Base-by-base conservation (phyloP, 2,888 invertebrate species). In the Polyploca ridens region DNA sequence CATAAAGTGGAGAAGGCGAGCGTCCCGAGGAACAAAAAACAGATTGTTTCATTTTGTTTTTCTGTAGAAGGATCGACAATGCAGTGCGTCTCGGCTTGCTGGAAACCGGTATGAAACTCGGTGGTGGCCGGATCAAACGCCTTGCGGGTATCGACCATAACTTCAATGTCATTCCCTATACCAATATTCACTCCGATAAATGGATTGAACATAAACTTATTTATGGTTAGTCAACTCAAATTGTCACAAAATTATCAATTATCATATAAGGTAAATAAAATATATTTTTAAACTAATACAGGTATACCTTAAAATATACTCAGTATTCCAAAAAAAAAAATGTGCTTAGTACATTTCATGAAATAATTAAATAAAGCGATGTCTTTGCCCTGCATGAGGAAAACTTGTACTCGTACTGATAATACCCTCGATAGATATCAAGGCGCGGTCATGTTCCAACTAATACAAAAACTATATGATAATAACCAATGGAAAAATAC, bases 41-140 rank as follows among this genome's bases (percentile, higher is more conserved):
- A 83, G 79, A 85, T 84, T 85, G 88, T 91, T 91, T 90, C 86
- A 84, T 91, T 84, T 92, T 89, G 87, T 91, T 91, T 91, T 87
- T 88, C 82, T 89, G 86, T 88, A 84, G 86, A 85, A 87, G 90
- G 87, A 90, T 88, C 90, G 88, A 87, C 91, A 89, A 88, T 90
- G 91, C 90, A 81, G 75, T 74, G 78, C 83, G 86, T 83, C 86
- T 86, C 84, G 88, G 80, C 54, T 54, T 54, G 81, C 84, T 87
- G 83, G 82, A 87, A 92, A 92, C 92, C 91, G 91, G 93, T 91
- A 92, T 87, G 82, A 83, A 83, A 74, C 82, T 76, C 81, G 73
- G 74, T 80, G 84, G 83, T 85, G 83, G 85, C 83, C 82, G 85
- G 86, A 86, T 83, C 83, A 82, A 85, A 82, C 83, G 84, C 85